Percentiles rank a stretch among this genome's conserved stretches.
Conservation (phyloP, 2,797 vertebrate genomes). For the Sebastes diaconus region DNA sequence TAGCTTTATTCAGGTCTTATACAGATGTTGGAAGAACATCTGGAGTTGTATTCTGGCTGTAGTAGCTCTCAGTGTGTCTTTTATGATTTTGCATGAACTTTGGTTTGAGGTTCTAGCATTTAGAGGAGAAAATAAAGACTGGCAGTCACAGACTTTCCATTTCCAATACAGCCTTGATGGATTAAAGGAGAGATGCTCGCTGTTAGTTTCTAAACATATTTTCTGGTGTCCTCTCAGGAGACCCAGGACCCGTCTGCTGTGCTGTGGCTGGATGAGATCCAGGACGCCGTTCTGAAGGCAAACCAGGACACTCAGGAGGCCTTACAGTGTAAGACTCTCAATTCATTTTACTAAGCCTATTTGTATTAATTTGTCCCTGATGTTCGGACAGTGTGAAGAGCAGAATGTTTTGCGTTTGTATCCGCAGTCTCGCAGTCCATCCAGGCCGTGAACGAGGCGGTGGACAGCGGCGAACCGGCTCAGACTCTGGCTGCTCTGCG, state of each 20-base stretch:
- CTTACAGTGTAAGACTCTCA: conserved; percentile 85
- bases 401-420: not conserved
- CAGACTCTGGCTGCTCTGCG: conserved; percentile 88
- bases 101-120: not conserved
- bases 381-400: not conserved
- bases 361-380: too few relatives aligned
- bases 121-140: not conserved
- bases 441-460: conserved; percentile 90
- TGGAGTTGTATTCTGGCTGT: not conserved
- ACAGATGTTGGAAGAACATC: not conserved
- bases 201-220: not conserved
- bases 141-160: accelerated
- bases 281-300: conserved; percentile 88
- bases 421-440: conserved; percentile 90
- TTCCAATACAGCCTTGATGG: not conserved
- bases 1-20: not conserved
- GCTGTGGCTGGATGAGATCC: conserved; percentile 98
- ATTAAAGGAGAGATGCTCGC: not conserved
- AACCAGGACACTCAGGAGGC: conserved; percentile 95
- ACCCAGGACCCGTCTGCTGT: conserved; percentile 95
- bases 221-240: conserved; percentile 81
- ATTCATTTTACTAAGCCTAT: not conserved
- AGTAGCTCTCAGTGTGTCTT: not conserved
- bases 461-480: conserved; percentile 84
- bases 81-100: not conserved